phyloP scores from a whole-genome alignment of 2,797 vertebrate species.

The Sternarchorhynchus goeldii region DNA sequence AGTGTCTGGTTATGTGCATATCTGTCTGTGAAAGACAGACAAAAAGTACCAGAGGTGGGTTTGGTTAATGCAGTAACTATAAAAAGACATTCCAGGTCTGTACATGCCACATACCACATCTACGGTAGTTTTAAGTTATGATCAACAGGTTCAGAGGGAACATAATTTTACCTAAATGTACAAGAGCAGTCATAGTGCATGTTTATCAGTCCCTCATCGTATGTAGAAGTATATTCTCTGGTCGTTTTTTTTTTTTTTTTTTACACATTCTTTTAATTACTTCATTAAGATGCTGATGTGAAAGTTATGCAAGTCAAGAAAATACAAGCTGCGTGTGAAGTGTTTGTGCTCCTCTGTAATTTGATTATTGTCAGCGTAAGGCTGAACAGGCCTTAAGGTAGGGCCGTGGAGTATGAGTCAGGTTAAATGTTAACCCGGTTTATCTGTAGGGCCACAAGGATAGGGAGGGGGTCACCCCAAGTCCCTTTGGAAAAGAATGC shows the following conservation, averaged over 20 bases:
- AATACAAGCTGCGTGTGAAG: not conserved
- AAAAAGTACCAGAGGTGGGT: conserved; percentile 13
- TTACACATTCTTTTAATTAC: not conserved
- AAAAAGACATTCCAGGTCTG: conserved; percentile 37
- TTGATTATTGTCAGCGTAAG: not conserved
- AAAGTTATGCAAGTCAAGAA: not conserved
- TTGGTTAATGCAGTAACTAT: conserved; percentile 15
- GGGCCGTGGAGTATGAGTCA: conserved; percentile 49
- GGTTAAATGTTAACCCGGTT: conserved; percentile 70
- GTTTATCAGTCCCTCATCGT: too few relatives aligned
- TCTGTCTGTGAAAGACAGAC: not conserved
- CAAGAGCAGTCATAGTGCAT: too few relatives aligned
- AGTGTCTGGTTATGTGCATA: not conserved
- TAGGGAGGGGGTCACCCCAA: conserved; percentile 44
- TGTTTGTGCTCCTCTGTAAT: not conserved
- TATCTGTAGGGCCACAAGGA: conserved; percentile 38
- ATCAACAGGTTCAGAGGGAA: not conserved
- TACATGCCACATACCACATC: conserved; percentile 23
- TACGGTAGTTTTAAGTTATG: conserved; percentile 7
- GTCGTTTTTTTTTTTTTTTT: too few relatives aligned
- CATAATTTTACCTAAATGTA: not conserved
- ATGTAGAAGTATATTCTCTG: too few relatives aligned
- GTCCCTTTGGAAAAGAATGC: conserved; percentile 78
- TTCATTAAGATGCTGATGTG: not conserved
- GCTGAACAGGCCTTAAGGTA: conserved; percentile 32